Percentiles rank a stretch among this genome's conserved stretches.
These are phyloP conservation scores for Centrocercus urophasianus DNA, from an alignment of 2,113 vertebrate species.

Conservation along the genomic window DNA sequence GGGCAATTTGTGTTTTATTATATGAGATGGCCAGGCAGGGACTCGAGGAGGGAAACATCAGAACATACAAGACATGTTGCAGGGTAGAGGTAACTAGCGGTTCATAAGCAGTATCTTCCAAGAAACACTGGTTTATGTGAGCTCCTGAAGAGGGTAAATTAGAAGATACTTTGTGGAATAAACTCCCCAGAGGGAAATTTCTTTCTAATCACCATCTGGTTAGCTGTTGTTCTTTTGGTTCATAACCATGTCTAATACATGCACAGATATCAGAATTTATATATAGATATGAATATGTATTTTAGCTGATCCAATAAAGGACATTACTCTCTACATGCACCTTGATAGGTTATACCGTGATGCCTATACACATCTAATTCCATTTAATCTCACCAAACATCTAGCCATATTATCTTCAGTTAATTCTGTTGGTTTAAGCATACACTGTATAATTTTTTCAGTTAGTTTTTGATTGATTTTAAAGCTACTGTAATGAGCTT, in stretches of 20 bases:
- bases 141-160: neutral
- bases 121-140: neutral
- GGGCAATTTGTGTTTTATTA: slow-evolving; percentile 49
- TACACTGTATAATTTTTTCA: neutral
- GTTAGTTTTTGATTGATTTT: neutral
- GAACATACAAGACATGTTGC: neutral
- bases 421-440: neutral
- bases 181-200: neutral
- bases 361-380: neutral
- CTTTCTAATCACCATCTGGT: neutral
- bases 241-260: neutral
- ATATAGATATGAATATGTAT: neutral
- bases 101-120: neutral
- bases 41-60: neutral
- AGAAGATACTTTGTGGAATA: neutral
- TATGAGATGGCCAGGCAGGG: slow-evolving; percentile 9
- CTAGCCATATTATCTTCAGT: neutral
- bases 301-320: neutral
- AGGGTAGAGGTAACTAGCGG: neutral
- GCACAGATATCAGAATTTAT: neutral
- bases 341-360: neutral
- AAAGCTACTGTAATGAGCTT: neutral
- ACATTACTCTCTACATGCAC: neutral
- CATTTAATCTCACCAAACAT: neutral
- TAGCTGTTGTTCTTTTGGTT: neutral